A percentile compares a stretch with the other conserved stretches of the same genome.
These are phyloP conservation scores for Calliopsis andreniformis DNA, from an alignment of 1,140 invertebrate species.

Conservation along the genomic window DNA sequence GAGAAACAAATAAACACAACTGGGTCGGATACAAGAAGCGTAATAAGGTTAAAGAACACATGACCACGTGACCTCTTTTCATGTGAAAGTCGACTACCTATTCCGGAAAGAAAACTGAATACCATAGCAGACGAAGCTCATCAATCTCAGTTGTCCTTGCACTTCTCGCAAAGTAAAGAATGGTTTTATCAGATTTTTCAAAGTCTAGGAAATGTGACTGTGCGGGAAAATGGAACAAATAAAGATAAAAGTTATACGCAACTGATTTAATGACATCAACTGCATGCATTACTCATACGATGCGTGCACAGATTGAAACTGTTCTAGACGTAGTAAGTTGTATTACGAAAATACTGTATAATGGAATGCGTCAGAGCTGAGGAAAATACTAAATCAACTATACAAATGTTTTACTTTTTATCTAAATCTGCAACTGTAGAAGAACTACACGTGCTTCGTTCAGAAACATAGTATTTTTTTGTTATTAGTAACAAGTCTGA, in stretches of 20 bases:
- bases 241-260: not conserved
- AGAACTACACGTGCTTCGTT: too few species aligned
- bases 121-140: not conserved
- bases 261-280: not conserved
- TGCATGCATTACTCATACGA: not conserved
- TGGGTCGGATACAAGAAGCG: too few species aligned
- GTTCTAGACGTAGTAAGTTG: not conserved
- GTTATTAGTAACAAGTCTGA: too few species aligned
- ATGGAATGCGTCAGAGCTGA: conserved; percentile 8
- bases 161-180: not conserved
- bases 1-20: too few species aligned
- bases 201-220: too few species aligned
- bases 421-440: not conserved
- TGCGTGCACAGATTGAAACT: not conserved
- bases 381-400: not conserved
- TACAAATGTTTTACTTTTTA: not conserved
- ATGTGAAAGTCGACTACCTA: conserved; percentile 34
- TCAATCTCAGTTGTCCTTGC: too few species aligned
- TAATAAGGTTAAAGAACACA: too few species aligned
- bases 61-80: conserved; percentile 17
- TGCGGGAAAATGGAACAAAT: not conserved
- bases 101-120: not conserved
- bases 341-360: conserved; percentile 3
- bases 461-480: too few species aligned
- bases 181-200: not conserved